Evolutionary conservation across 2,113 vertebrate genomes (phyloP), one percentile per base, ranked within the genome.

Genomic region (Pygoscelis adeliae): DNA sequence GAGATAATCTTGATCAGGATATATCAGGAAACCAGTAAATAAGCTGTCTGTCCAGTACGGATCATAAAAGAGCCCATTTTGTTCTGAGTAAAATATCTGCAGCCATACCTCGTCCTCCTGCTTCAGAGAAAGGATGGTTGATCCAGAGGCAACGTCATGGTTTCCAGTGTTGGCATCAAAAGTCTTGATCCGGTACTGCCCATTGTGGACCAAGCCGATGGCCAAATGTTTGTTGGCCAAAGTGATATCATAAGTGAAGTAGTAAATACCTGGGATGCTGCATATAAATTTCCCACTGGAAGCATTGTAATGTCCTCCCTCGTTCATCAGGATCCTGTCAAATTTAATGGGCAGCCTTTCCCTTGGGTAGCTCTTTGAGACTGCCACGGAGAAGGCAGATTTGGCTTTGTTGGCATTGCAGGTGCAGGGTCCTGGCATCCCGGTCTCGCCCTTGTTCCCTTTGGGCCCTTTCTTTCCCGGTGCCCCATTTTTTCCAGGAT

Each of bases 11-110:
- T 99, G 98, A 85, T 99, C 99, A 6, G 99, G 98, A 2, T 99
- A 99, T 96, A 99, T 99, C 47, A 99, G 98, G 88, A 99, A 99
- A 47, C 99, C 99, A 1, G 99, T 99, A 94, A 99, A 99, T 56
- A 99, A 98, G 95, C 99, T 99, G 97, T 99, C 99, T 22, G 99
- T 99, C 99, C 99, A 99, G 97, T 99, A 99, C 7, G 99, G 99
- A 97, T 99, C 99, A 15, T 99, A 99, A 90, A 99, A 99, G 86
- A 99, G 98, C 67, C 99, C 99, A 0, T 99, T 99, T 97, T 99
- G 99, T 97, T 99, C 99, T 0, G 99, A 99, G 97, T 99, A 99
- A 92, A 99, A 99, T 97, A 99, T 99, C 97, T 99, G 99, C 84
- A 99, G 98, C 99, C 99, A 99, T 23, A 99, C 99, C 90, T 99